Evolutionary conservation across 2,888 invertebrate species (phyloP), one percentile per base, ranked within the genome.

Genomic region (Drosophila hawaiiensis): DNA sequence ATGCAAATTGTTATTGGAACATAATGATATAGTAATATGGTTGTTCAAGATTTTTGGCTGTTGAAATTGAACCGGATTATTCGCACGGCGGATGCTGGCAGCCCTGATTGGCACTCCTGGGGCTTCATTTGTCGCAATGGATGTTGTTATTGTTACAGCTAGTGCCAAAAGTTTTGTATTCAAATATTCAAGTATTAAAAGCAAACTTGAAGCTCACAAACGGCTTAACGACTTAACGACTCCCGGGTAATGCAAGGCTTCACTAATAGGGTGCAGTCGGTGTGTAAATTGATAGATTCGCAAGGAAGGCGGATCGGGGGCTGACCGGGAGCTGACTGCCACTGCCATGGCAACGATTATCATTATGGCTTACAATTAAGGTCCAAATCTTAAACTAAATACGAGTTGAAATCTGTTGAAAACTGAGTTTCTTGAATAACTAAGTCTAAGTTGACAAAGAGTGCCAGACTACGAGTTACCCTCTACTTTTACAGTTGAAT

Each of bases 281-380:
- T 70, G 19, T 41, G 29, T 73, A 85, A 72, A 85, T 83, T 68
- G 76, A 85, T 83, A 75, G 73, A 62, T 69, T 54, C 43, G 29
- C 61, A 43, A 25, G 59, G 33, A 28, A 25, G 31, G 2, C 37
- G 16, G 19, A 12, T 37, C 12, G 55, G n/a, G 1, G 7, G 55
- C 4, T 22, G 37, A 2, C 14, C 9, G 35, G 55, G 6, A 12
- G 41, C 19, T 14, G 47, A 16, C 49, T 50, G 43, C 9, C 22
- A 58, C 61, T 76, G 74, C 70, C 50, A 54, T 75, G 75, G 65
- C 14, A 65, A 70, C 73, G 68, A 49, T 64, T 31, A 61, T 68
- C 19, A 64, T 56, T 43, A 49, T 28, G 28, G 25, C 61, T 43
- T 22, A 78, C 74, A 78, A 68, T 60, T 75, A 60, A 75, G 60